Evolutionary conservation across 2,113 vertebrate genomes (phyloP).

Genomic region (Propithecus coquereli): DNA sequence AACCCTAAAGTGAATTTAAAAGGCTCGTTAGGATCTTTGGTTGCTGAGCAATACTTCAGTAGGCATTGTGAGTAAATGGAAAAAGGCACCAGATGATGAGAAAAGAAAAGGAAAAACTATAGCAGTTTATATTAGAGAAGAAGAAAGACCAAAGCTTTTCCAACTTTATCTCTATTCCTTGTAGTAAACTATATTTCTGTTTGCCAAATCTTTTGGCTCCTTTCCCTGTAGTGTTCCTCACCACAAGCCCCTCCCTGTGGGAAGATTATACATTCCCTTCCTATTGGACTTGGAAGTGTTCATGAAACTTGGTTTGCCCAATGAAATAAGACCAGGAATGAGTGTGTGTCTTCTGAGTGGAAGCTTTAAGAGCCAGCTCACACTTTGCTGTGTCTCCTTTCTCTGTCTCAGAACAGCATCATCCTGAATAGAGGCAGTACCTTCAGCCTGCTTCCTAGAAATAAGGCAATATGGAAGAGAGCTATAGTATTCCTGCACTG

Average conservation of each 20-base stretch:
- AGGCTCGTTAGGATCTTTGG: not conserved
- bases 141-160: not conserved
- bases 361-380: not conserved
- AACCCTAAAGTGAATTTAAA: not conserved
- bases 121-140: not conserved
- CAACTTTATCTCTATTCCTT: not conserved
- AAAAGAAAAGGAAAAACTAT: not conserved
- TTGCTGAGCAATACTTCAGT: not conserved
- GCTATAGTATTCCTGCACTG: not conserved
- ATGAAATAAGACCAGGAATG: not conserved
- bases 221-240: not conserved
- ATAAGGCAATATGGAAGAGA: not conserved
- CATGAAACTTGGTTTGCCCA: not conserved
- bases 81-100: not conserved
- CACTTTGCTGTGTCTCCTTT: not conserved
- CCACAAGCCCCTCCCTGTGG: not conserved
- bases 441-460: not conserved
- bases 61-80: not conserved
- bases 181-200: not conserved
- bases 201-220: not conserved
- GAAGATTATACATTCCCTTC: not conserved
- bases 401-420: not conserved
- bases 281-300: not conserved
- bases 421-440: not conserved
- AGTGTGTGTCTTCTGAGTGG: not conserved